Percentiles rank a stretch among this genome's conserved stretches.
Evolutionary conservation across 2,113 vertebrate species (phyloP).

Genomic region (rabbit (Oryctolagus cuniculus)): mOryCun1.1 NC_091442.1:78423501-78424000

Average conservation of each 20-base stretch:
- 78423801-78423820: background rate
- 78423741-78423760: background rate
- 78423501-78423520: too few relatives aligned
- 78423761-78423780: background rate
- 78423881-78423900: slow-evolving; percentile 1
- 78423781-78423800: background rate
- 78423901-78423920: slow-evolving; percentile 9
- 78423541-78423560: too few relatives aligned
- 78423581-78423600: too few relatives aligned
- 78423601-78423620: too few relatives aligned
- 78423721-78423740: background rate
- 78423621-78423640: too few relatives aligned
- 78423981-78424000: background rate
- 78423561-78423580: too few relatives aligned
- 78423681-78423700: background rate
- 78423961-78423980: slow-evolving; percentile 1
- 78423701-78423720: background rate
- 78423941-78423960: background rate
- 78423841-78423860: background rate
- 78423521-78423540: too few relatives aligned
- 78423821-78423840: background rate
- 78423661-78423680: too few relatives aligned
- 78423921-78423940: background rate
- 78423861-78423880: slow-evolving; percentile 1
- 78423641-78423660: too few relatives aligned